Base-by-base conservation (phyloP, 2,113 vertebrate genomes). In the Triplophysa tibetana region DNA sequence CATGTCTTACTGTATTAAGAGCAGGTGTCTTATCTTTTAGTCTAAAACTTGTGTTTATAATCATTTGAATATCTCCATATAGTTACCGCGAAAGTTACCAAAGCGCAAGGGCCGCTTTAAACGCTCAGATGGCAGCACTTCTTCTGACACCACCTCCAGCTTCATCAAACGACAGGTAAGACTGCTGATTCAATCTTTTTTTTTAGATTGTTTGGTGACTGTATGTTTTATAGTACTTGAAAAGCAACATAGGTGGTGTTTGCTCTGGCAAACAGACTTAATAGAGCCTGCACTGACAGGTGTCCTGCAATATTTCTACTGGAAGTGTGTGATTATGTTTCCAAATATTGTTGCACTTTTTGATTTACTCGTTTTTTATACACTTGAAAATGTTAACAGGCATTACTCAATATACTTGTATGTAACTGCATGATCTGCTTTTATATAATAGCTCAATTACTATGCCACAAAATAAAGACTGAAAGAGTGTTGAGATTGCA, bases 41-140 rank as follows among this genome's bases (percentile, higher is more conserved):
- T 24, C 8, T 8, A 58, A 21, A 26, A 1, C 70, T 23, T 58
- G 17, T 50, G 82, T n/a, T 0, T 2, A 29, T 29, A 29, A 29
- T 45, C 33, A 67, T 29, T 29, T 56, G 14, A 8, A 33, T 38
- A n/a, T 24, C 58, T 70, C 52, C 66, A 79, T 83, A 58, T 88
- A 93, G 92, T 83, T 93, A 81, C 93, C 93, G 83, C 91, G 94
- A 87, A 94, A 94, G 91, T 87, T 94, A 85, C 93, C 93, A 82
- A 95, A 95, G 76, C 90, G 92, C 29, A 94, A 94, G 87, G 94
- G 92, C 79, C 92, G 92, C 81, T 94, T 95, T 89, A 95, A 94
- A 91, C 93, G 93, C 60, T 95, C 93, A 10, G 94, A 94, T 90
- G 94, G 93, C 85, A 95, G 94, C 89, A 95, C 93, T 1, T 94